Evolutionary conservation across 2,888 invertebrate genomes (phyloP).

Genomic region (Pristionchus arcanus): DNA sequence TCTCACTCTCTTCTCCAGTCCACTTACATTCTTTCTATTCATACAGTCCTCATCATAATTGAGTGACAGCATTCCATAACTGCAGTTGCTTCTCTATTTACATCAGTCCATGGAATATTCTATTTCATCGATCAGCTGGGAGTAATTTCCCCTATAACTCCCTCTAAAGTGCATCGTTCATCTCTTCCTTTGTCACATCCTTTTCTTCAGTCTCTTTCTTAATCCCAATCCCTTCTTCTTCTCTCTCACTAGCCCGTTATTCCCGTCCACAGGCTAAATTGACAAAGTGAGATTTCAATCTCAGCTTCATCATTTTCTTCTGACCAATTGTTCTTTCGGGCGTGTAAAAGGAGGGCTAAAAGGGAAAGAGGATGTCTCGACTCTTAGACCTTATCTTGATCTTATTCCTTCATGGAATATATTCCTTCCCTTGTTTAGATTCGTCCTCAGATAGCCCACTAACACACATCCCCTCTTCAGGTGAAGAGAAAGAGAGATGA

Average conservation of each 20-base stretch:
- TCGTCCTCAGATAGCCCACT: conserved; percentile 39
- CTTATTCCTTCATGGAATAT: conserved; percentile 5
- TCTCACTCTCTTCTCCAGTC: background rate
- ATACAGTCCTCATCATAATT: background rate
- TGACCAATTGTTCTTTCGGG: conserved; percentile 37
- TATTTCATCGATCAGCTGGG: background rate
- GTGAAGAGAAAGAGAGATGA: background rate
- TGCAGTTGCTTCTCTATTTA: background rate
- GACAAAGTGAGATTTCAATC: conserved; percentile 21
- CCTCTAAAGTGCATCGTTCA: conserved; percentile 9
- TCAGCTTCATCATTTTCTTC: conserved; percentile 1
- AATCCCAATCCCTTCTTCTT: background rate
- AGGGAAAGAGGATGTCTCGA: background rate
- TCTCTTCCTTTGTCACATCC: background rate
- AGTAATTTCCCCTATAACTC: background rate
- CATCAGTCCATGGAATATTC: background rate
- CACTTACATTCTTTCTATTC: background rate
- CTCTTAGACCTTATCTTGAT: conserved; percentile 21
- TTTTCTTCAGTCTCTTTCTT: background rate
- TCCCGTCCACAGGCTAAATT: conserved; percentile 27
- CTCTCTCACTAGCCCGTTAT: background rate
- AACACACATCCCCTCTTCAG: conserved; percentile 28
- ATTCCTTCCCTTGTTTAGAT: background rate
- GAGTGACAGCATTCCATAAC: background rate
- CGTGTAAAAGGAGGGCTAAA: conserved; percentile 12